phyloP scores from a whole-genome alignment of 2,113 vertebrate genomes.

The Percopsis transmontana region DNA sequence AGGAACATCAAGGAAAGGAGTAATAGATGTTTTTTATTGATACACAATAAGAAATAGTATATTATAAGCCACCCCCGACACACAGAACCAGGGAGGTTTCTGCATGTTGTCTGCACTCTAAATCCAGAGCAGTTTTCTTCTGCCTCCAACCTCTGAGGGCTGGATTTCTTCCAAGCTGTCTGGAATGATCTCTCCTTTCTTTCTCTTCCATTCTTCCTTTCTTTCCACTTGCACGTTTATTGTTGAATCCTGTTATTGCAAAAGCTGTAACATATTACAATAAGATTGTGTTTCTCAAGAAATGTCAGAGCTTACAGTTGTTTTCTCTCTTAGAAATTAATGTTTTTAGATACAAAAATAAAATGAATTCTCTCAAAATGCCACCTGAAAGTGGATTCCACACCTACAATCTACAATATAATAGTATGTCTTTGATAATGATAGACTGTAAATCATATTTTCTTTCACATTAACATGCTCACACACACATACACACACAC shows the following conservation, averaged over 20 bases:
- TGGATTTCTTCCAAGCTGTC: constrained; percentile 61
- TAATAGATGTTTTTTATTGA: too few relatives aligned
- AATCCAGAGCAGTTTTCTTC: constrained; percentile 28
- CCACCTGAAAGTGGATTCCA: background rate
- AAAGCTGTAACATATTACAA: background rate
- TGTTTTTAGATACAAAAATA: background rate
- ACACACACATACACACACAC: too few relatives aligned
- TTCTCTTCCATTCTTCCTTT: constrained; percentile 8
- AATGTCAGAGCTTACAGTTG: background rate
- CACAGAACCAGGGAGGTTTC: too few relatives aligned
- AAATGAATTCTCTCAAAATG: background rate
- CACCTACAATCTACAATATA: background rate
- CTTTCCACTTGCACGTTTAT: constrained; percentile 42
- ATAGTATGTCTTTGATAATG: constrained; percentile 12
- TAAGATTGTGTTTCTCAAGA: background rate
- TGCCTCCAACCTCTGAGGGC: constrained; percentile 37
- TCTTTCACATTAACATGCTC: background rate
- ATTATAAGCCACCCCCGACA: too few relatives aligned
- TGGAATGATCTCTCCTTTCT: constrained; percentile 52
- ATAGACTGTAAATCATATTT: constrained; percentile 12
- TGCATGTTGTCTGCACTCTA: constrained; percentile 31
- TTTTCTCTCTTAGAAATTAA: background rate
- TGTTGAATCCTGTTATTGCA: constrained; percentile 29
- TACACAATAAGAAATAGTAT: too few relatives aligned
- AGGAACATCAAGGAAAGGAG: too few relatives aligned